A percentile compares a stretch with the other conserved stretches of the same genome.
phyloP scores from a whole-genome alignment of 2,113 vertebrate species.

The Vombatus ursinus region DNA sequence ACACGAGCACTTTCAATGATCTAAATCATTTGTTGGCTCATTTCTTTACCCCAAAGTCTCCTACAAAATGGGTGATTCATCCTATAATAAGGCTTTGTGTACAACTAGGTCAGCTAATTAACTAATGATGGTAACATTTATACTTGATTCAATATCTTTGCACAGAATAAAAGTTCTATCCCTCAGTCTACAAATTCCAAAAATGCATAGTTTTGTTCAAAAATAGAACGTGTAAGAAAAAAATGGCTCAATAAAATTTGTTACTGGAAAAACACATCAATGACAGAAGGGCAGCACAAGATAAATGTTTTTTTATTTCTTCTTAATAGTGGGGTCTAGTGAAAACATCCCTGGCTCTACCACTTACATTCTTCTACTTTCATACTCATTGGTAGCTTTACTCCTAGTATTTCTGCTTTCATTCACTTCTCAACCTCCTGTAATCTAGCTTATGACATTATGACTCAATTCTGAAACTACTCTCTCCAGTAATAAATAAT shows the following conservation, averaged over 20 bases:
- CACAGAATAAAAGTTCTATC: neutral
- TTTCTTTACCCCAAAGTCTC: neutral
- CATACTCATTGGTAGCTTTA: no score
- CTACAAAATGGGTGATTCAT: no score
- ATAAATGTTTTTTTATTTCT: neutral
- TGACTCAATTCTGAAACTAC: neutral
- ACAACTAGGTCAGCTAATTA: neutral
- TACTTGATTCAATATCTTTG: neutral
- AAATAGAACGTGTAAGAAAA: constrained; percentile 19
- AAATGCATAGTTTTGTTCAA: constrained; percentile 5
- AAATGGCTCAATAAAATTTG: constrained; percentile 12
- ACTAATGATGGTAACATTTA: neutral
- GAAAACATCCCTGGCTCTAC: neutral
- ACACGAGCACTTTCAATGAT: neutral
- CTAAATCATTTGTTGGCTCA: neutral
- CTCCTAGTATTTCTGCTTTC: no score
- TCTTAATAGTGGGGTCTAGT: neutral
- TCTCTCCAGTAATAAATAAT: neutral
- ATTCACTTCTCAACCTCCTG: no score
- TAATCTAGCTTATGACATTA: neutral
- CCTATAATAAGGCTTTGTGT: no score
- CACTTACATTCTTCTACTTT: no score
- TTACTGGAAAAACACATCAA: neutral
- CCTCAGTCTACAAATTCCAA: neutral
- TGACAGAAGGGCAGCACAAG: neutral